Percentiles rank a stretch among this genome's conserved stretches.
Evolutionary conservation across 2,113 vertebrate genomes (phyloP).

Genomic region (Dipodomys merriami): DNA sequence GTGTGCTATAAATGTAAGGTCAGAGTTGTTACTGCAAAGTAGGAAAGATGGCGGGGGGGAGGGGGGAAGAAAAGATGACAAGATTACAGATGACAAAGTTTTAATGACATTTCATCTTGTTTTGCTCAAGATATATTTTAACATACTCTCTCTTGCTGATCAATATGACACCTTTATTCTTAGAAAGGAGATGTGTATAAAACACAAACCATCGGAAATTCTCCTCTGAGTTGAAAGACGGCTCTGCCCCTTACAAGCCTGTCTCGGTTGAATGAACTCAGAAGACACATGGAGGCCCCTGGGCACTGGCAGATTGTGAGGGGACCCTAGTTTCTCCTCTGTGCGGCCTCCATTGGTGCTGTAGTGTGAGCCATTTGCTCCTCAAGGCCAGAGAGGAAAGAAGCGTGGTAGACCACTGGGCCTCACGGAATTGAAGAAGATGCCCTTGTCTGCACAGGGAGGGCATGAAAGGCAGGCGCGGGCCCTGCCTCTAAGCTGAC

Average conservation of each 20-base stretch:
- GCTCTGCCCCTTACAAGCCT: not conserved
- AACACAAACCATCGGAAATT: not conserved
- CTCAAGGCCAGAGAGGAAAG: not conserved
- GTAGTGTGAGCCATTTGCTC: not conserved
- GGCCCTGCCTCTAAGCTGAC: rapidly evolving
- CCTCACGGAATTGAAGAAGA: not conserved
- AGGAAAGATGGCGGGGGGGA: not conserved
- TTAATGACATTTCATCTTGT: not conserved
- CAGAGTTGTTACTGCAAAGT: not conserved
- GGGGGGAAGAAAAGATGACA: not conserved
- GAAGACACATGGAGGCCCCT: not conserved
- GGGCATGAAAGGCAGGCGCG: not conserved
- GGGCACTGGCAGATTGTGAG: not conserved
- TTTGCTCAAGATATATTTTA: constrained; percentile 12
- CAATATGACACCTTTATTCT: not conserved
- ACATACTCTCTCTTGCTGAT: not conserved
- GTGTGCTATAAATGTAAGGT: not conserved
- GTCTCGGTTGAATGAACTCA: not conserved
- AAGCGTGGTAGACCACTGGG: not conserved
- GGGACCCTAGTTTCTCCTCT: not conserved
- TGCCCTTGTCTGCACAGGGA: rapidly evolving
- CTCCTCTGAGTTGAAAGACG: not conserved
- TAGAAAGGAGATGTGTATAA: not conserved
- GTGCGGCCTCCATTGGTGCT: not conserved
- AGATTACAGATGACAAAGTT: not conserved